These are phyloP conservation scores for Mermis nigrescens DNA, from an alignment of 2,888 invertebrate species.

Conservation along the genomic window DNA sequence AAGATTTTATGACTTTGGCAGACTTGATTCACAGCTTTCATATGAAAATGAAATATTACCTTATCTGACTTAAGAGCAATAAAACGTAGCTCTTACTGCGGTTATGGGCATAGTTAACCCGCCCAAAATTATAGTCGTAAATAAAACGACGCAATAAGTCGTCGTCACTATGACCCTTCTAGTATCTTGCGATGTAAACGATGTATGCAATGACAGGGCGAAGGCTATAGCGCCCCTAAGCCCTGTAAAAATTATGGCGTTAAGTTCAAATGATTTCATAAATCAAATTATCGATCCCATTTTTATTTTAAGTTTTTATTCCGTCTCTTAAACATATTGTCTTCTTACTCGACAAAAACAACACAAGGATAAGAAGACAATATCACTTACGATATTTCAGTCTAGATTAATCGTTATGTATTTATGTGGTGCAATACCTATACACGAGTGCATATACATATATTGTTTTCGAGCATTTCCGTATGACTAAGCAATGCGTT, in stretches of 20 bases:
- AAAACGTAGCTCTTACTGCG: conserved; percentile 46
- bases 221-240: conserved; percentile 91
- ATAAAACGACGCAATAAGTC: conserved; percentile 86
- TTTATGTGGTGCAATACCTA: no score
- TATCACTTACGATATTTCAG: no score
- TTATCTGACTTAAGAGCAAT: no score
- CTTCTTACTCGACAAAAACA: not conserved
- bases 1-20: no score
- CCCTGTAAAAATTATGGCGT: conserved; percentile 34
- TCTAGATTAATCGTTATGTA: no score
- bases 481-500: no score
- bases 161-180: conserved; percentile 90
- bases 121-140: conserved; percentile 81
- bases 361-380: conserved; percentile 10
- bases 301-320: no score
- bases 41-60: no score
- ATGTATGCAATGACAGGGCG: conserved; percentile 80
- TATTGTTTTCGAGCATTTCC: no score
- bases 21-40: no score
- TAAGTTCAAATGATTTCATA: not conserved
- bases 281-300: not conserved
- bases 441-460: no score
- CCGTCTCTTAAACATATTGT: no score
- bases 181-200: conserved; percentile 67
- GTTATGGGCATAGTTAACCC: conserved; percentile 92